Evolutionary conservation across 2,888 invertebrate species (phyloP).

Genomic region (Cremastobaeus sp.): DNA sequence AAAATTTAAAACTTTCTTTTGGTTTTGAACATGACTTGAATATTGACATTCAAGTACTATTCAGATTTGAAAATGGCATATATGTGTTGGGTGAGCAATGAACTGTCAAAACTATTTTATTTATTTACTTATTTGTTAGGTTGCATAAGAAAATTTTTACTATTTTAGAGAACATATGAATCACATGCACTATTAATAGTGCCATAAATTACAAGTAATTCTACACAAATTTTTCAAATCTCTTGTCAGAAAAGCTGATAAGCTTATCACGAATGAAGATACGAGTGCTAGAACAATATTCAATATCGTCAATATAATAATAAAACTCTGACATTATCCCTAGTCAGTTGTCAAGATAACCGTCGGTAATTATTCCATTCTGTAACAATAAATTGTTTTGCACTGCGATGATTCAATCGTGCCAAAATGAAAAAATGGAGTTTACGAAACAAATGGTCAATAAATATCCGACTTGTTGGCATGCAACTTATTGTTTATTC

Average conservation of each 20-base stretch:
- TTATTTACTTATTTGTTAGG: too few relatives aligned
- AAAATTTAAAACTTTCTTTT: too few relatives aligned
- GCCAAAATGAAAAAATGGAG: too few relatives aligned
- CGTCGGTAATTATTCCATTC: not conserved
- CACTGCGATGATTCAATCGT: too few relatives aligned
- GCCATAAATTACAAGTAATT: constrained; percentile 24
- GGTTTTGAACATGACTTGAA: too few relatives aligned
- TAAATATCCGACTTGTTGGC: too few relatives aligned
- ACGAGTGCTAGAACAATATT: constrained; percentile 23
- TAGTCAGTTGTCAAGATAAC: constrained; percentile 6
- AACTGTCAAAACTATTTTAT: too few relatives aligned
- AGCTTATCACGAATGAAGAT: constrained; percentile 42
- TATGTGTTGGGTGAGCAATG: too few relatives aligned
- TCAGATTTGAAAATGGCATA: too few relatives aligned
- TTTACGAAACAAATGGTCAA: too few relatives aligned
- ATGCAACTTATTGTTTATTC: too few relatives aligned
- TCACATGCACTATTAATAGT: constrained; percentile 29
- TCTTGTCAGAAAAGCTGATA: constrained; percentile 30
- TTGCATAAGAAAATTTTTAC: constrained; percentile 17
- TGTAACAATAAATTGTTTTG: not conserved
- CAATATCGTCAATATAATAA: constrained; percentile 30
- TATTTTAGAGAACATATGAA: constrained; percentile 24
- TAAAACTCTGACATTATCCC: constrained; percentile 16
- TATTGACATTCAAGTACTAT: too few relatives aligned
- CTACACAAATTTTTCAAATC: constrained; percentile 19